These are phyloP conservation scores for Episyrphus balteatus DNA, from an alignment of 1,140 invertebrate genomes.

Conservation along the genomic window DNA sequence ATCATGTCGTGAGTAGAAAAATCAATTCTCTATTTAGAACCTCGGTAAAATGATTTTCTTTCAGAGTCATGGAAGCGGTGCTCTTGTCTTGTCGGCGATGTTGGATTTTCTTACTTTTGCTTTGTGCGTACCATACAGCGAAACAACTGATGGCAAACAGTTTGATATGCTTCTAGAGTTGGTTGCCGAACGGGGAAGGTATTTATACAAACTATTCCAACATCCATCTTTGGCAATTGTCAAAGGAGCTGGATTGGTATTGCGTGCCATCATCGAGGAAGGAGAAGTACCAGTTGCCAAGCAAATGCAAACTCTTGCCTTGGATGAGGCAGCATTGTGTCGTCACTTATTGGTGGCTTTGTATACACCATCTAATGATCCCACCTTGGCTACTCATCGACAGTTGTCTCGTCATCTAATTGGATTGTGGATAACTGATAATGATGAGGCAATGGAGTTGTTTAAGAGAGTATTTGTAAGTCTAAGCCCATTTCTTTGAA, in stretches of 20 bases:
- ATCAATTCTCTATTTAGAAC: slow-evolving; percentile 9
- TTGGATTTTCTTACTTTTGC: slow-evolving; percentile 98
- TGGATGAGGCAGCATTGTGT: slow-evolving; percentile 94
- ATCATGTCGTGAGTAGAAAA: slow-evolving; percentile 69
- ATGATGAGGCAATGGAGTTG: slow-evolving; percentile 81
- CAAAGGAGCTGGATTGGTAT: slow-evolving; percentile 93
- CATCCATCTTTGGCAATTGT: slow-evolving; percentile 96
- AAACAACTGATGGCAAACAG: slow-evolving; percentile 95
- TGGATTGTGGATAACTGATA: slow-evolving; percentile 92
- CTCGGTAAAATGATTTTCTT: slow-evolving; percentile 13
- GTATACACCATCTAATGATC: slow-evolving; percentile 69
- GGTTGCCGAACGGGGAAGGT: slow-evolving; percentile 82
- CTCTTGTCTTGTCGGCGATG: slow-evolving; percentile 82
- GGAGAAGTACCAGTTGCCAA: slow-evolving; percentile 80
- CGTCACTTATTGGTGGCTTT: slow-evolving; percentile 86
- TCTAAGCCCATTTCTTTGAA: slow-evolving; percentile 3
- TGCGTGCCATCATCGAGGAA: slow-evolving; percentile 97
- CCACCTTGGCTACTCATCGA: slow-evolving; percentile 67
- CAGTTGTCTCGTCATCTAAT: slow-evolving; percentile 94
- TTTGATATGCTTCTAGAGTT: slow-evolving; percentile 92
- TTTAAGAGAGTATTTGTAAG: slow-evolving; percentile 80
- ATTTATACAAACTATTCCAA: slow-evolving; percentile 90
- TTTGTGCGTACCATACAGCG: slow-evolving; percentile 95
- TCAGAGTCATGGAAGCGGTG: slow-evolving; percentile 68
- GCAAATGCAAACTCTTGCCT: slow-evolving; percentile 89